phyloP scores from a whole-genome alignment of 2,797 vertebrate genomes.

The Fratercula arctica region DNA sequence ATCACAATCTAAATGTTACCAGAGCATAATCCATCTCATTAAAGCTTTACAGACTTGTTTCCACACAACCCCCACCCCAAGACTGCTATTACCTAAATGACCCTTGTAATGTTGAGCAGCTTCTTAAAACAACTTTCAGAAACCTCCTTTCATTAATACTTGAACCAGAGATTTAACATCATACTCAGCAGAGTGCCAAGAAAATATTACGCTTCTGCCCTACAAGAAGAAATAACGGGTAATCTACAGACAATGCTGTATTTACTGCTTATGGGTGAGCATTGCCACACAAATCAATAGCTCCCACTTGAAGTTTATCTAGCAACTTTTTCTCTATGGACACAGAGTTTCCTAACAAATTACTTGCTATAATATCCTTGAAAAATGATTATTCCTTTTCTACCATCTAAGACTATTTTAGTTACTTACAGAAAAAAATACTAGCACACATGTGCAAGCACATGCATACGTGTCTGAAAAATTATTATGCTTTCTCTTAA shows the following conservation, averaged over 20 bases:
- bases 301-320: background rate
- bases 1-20: background rate
- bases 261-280: background rate
- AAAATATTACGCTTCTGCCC: background rate
- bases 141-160: background rate
- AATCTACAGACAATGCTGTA: background rate
- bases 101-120: background rate
- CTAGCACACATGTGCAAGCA: background rate
- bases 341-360: background rate
- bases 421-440: background rate
- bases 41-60: background rate
- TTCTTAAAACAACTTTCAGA: slow-evolving; percentile 14
- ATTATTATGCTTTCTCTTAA: background rate
- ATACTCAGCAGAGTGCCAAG: background rate
- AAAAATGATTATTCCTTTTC: background rate
- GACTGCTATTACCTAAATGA: background rate
- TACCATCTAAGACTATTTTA: background rate
- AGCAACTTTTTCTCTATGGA: background rate
- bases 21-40: slow-evolving; percentile 1
- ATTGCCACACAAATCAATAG: background rate
- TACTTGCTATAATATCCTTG: background rate
- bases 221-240: background rate
- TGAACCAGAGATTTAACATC: background rate
- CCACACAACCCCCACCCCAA: background rate
- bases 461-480: background rate